These are phyloP conservation scores for Tribolium madens DNA, from an alignment of 1,140 invertebrate genomes.

Conservation along the genomic window DNA sequence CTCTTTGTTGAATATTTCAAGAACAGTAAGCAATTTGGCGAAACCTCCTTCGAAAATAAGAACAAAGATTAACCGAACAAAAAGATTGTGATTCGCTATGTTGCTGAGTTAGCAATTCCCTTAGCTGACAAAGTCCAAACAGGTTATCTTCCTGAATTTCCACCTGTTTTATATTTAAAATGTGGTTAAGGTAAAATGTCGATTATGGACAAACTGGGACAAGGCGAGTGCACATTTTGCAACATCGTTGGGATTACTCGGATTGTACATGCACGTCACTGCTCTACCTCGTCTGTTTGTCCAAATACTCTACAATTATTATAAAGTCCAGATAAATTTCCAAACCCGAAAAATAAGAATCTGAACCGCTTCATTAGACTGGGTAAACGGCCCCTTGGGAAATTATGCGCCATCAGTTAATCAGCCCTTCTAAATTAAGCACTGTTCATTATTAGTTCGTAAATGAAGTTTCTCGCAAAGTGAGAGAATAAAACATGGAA, in stretches of 20 bases:
- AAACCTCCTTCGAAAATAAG: background rate
- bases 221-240: background rate
- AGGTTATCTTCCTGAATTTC: background rate
- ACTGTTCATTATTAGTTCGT: slow-evolving; percentile 32
- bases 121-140: background rate
- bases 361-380: slow-evolving; percentile 1
- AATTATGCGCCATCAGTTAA: slow-evolving; percentile 28
- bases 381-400: slow-evolving; percentile 8
- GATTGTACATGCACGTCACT: background rate
- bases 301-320: background rate
- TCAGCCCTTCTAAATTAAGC: slow-evolving; percentile 11
- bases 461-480: background rate
- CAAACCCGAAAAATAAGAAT: background rate
- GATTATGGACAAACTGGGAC: background rate
- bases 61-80: background rate
- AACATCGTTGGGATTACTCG: background rate
- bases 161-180: background rate
- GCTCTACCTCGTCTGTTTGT: background rate
- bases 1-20: background rate
- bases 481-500: background rate
- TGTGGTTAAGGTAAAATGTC: background rate
- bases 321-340: background rate
- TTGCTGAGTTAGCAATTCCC: background rate
- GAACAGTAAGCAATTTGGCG: background rate
- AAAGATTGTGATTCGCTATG: background rate